A percentile compares a stretch with the other conserved stretches of the same genome.
Evolutionary conservation across 2,113 vertebrate genomes (phyloP).

Genomic region (Calidris pugnax): DNA sequence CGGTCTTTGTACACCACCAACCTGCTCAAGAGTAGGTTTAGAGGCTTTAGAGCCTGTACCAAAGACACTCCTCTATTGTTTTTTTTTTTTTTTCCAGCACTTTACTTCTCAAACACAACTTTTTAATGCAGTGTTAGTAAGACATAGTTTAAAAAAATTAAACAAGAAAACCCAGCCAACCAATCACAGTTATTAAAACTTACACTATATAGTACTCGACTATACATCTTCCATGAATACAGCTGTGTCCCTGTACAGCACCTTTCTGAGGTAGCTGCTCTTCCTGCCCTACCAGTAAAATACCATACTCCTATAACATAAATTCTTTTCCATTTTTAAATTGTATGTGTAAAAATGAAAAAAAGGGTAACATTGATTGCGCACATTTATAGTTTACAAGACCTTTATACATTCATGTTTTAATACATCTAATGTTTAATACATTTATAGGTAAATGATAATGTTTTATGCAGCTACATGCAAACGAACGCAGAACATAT

Average conservation of each 20-base stretch:
- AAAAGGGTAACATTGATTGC: neutral
- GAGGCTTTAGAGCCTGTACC: neutral
- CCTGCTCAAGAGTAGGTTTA: neutral
- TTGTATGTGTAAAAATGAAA: neutral
- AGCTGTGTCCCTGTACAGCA: neutral
- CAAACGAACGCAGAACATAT: neutral
- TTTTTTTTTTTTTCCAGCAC: neutral
- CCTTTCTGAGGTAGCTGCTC: neutral
- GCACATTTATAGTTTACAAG: neutral
- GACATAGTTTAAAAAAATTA: neutral
- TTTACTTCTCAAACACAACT: neutral
- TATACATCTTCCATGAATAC: neutral
- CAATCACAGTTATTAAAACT: neutral
- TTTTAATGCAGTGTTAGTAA: neutral
- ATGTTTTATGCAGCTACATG: neutral
- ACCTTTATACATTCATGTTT: neutral
- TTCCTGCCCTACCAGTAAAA: neutral
- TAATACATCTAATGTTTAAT: neutral
- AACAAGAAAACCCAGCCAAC: neutral
- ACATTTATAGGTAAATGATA: neutral
- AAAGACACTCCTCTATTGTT: neutral
- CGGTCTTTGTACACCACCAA: rapidly evolving
- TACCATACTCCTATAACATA: neutral
- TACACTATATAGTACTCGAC: neutral
- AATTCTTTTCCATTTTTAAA: neutral